Evolutionary conservation across 2,888 invertebrate genomes (phyloP).

Genomic region (Pterostichus madidus): DNA sequence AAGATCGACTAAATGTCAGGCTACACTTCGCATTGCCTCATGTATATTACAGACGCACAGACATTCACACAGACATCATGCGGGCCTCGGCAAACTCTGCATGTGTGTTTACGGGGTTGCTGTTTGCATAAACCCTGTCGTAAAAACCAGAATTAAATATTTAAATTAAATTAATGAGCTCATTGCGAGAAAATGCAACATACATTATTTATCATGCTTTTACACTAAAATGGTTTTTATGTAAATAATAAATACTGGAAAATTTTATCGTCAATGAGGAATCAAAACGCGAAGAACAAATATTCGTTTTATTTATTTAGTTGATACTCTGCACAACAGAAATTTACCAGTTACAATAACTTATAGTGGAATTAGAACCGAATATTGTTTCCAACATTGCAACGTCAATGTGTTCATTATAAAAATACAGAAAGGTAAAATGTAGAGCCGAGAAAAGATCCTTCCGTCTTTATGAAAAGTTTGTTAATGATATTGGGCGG

Average conservation of each 20-base stretch:
- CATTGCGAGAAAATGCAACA: not conserved
- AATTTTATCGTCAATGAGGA: too few relatives aligned
- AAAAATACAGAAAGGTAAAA: too few relatives aligned
- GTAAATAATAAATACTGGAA: not conserved
- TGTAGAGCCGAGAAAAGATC: too few relatives aligned
- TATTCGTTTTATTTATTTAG: too few relatives aligned
- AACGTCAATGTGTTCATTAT: too few relatives aligned
- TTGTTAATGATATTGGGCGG: too few relatives aligned
- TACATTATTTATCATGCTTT: not conserved
- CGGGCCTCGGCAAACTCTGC: not conserved
- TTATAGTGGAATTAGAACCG: too few relatives aligned
- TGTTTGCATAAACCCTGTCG: not conserved
- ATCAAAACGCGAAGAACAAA: too few relatives aligned
- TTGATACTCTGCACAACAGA: too few relatives aligned
- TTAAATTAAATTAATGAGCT: constrained; percentile 24
- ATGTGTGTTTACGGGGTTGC: not conserved
- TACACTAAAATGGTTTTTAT: not conserved
- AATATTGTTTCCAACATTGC: too few relatives aligned
- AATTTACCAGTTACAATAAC: too few relatives aligned
- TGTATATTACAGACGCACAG: constrained; percentile 16
- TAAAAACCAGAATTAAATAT: constrained; percentile 14
- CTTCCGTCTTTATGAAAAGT: too few relatives aligned
- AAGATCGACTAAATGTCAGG: constrained; percentile 43
- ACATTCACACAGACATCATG: not conserved
- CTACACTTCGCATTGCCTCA: constrained; percentile 20